Evolutionary conservation across 2,797 vertebrate genomes (phyloP).

Genomic region (Zalophus californianus): DNA sequence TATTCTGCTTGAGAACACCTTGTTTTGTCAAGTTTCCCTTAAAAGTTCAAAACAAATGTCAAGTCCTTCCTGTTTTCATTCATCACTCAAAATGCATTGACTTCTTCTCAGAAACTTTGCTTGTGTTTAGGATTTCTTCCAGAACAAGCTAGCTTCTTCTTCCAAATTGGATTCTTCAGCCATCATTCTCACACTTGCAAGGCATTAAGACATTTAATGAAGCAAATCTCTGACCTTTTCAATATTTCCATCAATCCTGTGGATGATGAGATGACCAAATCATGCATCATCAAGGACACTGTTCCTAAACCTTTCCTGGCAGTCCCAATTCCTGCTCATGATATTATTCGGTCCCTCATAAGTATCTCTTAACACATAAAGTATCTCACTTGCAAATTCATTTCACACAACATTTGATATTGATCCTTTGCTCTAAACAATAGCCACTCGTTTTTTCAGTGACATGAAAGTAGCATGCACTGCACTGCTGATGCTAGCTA

Average conservation of each 20-base stretch:
- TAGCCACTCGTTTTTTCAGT: not conserved
- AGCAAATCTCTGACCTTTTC: conserved; percentile 62
- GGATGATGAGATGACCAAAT: conserved; percentile 40
- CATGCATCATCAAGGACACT: not conserved
- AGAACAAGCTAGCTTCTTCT: conserved; percentile 49
- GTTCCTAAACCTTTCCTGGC: not conserved
- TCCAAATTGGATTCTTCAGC: conserved; percentile 18
- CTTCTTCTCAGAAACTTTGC: conserved; percentile 57
- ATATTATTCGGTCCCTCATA: not conserved
- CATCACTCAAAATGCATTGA: conserved; percentile 62
- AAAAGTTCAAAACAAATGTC: conserved; percentile 71
- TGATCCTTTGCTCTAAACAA: conserved; percentile 47
- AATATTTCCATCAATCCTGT: conserved; percentile 16
- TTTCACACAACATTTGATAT: conserved; percentile 26
- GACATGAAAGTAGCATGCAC: conserved; percentile 42
- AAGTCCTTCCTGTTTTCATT: conserved; percentile 61
- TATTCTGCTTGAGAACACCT: conserved; percentile 60
- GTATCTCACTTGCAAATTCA: conserved; percentile 17
- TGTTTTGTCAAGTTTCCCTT: conserved; percentile 52
- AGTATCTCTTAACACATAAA: conserved; percentile 2
- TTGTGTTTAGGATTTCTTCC: conserved; percentile 57
- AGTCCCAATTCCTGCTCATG: conserved; percentile 30
- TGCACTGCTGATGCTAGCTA: not conserved
- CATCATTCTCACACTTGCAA: conserved; percentile 23
- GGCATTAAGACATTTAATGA: conserved; percentile 54